Percentiles rank a stretch among this genome's conserved stretches.
phyloP scores from a whole-genome alignment of 2,888 invertebrate genomes.

The Callimorpha dominula region DNA sequence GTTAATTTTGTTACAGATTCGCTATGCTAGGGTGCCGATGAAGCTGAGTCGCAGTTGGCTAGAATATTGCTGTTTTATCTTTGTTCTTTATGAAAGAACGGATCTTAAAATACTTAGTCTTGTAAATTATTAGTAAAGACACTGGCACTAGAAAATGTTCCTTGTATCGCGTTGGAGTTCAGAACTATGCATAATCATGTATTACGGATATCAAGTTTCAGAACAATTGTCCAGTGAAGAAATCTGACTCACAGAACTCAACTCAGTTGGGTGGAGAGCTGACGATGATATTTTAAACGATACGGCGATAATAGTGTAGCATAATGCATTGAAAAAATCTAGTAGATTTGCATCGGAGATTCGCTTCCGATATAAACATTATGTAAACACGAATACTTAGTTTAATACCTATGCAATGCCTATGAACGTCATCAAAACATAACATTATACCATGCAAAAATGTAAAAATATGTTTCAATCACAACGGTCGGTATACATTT shows the following conservation, averaged over 20 bases:
- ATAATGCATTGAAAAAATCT: background rate
- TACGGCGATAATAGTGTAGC: background rate
- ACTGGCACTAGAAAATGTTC: background rate
- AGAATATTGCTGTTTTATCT: conserved; percentile 9
- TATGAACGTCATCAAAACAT: background rate
- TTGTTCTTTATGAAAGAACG: background rate
- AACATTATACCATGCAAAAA: background rate
- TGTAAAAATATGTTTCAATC: background rate
- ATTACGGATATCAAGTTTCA: background rate
- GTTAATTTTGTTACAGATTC: conserved; percentile 73
- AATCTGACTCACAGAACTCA: background rate
- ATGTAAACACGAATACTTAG: background rate
- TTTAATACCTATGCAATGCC: background rate
- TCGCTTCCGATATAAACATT: background rate
- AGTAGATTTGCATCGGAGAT: too few relatives aligned
- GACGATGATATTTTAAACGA: background rate
- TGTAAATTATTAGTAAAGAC: background rate
- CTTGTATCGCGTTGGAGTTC: background rate
- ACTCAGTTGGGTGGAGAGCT: background rate
- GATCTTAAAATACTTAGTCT: background rate
- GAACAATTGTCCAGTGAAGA: background rate
- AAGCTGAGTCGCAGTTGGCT: conserved; percentile 22
- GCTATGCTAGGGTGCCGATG: conserved; percentile 67
- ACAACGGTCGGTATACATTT: background rate
- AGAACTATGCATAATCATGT: background rate